A percentile compares a stretch with the other conserved stretches of the same genome.
Evolutionary conservation across 2,797 vertebrate species (phyloP).

Genomic region (Gouania willdenowi): DNA sequence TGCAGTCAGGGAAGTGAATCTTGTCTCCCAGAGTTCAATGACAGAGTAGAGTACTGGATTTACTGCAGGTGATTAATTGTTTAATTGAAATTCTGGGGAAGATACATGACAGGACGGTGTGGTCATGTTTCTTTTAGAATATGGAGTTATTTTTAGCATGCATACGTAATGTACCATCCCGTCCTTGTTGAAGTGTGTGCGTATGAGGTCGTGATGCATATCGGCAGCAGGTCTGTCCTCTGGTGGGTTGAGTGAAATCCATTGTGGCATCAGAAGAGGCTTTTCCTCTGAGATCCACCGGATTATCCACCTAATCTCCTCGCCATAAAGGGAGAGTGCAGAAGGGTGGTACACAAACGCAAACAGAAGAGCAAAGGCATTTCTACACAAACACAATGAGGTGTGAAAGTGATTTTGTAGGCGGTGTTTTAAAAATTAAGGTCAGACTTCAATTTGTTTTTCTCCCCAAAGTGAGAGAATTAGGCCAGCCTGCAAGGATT

Average conservation of each 20-base stretch:
- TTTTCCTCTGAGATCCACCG: conserved; percentile 61
- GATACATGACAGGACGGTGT: background rate
- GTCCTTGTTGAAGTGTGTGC: conserved; percentile 9
- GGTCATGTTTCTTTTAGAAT: too few species aligned
- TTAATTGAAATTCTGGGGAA: too few species aligned
- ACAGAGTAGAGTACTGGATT: too few species aligned
- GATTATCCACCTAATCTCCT: conserved; percentile 69
- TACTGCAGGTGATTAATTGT: too few species aligned
- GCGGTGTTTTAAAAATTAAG: conserved; percentile 32
- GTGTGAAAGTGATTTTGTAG: conserved; percentile 34
- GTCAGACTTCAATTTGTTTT: conserved; percentile 34
- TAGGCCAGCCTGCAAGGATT: conserved; percentile 4
- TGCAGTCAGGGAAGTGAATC: conserved; percentile 1
- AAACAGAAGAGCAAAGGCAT: conserved; percentile 1
- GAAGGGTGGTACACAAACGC: conserved; percentile 22
- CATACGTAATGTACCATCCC: conserved; percentile 51
- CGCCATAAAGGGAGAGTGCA: conserved; percentile 53
- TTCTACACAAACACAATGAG: conserved; percentile 32
- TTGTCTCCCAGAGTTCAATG: background rate
- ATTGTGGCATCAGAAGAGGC: conserved; percentile 63
- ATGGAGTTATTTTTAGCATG: conserved; percentile 37
- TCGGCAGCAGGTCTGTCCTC: conserved; percentile 53
- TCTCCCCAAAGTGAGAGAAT: conserved; percentile 1
- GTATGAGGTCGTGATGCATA: conserved; percentile 32
- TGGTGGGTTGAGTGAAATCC: conserved; percentile 53